Percentiles rank a stretch among this genome's conserved stretches.
Evolutionary conservation across 2,797 vertebrate species (phyloP).

Genomic region (Huso huso): DNA sequence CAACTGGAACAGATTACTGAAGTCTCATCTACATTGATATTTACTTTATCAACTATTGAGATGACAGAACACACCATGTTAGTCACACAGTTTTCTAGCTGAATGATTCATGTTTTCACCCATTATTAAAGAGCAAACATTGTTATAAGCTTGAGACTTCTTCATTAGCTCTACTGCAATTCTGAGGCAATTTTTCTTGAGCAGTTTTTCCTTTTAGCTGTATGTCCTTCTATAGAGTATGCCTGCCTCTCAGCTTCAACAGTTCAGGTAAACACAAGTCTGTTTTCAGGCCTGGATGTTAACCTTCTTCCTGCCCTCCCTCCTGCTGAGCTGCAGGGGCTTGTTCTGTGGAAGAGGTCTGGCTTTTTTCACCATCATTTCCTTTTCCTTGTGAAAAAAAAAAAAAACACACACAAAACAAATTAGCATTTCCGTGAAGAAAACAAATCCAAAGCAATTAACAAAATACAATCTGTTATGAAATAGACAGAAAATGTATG

Average conservation of each 20-base stretch:
- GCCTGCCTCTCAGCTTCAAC: background rate
- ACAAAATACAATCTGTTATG: too few species aligned
- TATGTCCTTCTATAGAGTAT: background rate
- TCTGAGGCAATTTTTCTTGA: background rate
- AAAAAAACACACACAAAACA: background rate
- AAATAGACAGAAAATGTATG: too few species aligned
- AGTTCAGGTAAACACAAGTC: background rate
- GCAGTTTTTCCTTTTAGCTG: background rate
- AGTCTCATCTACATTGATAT: slow-evolving; percentile 15
- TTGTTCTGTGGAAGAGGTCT: slow-evolving; percentile 18
- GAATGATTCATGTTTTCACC: slow-evolving; percentile 9
- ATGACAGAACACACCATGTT: slow-evolving; percentile 2
- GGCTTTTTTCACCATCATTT: slow-evolving; percentile 28
- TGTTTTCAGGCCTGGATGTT: slow-evolving; percentile 21
- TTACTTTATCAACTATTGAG: slow-evolving; percentile 22
- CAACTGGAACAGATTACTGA: slow-evolving; percentile 4
- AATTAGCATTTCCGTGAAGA: background rate
- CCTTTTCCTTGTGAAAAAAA: slow-evolving; percentile 20
- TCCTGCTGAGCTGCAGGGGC: slow-evolving; percentile 21
- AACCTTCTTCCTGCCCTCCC: slow-evolving; percentile 29
- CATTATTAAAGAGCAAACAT: slow-evolving; percentile 15
- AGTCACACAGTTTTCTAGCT: background rate
- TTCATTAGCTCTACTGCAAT: slow-evolving; percentile 5
- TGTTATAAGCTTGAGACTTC: background rate
- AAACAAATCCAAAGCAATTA: too few species aligned